Base-by-base conservation (phyloP, 2,797 vertebrate genomes). In the Sciurus vulgaris region DNA sequence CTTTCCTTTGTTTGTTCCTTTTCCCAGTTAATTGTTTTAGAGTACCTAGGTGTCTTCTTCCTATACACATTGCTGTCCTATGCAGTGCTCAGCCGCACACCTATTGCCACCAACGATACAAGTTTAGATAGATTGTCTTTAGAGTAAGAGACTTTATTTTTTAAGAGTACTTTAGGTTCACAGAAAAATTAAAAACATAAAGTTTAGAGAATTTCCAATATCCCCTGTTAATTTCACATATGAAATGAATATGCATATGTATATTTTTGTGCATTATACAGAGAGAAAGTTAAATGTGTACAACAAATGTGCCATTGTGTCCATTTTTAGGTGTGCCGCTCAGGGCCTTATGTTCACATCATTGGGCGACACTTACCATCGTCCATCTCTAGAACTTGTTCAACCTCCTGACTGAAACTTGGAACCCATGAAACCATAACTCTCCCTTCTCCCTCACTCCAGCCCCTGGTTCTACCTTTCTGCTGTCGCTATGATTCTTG, bases 61-160 rank as follows among this genome's bases (percentile, higher is more conserved):
- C 49, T 44, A 30, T 5, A 54, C 9, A 54, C 35, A 70, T 38
- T 77, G 87, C 74, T 78, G 33, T 86, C 5, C 38, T 93, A 44
- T 77, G 81, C 87, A 30, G 54, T 73, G 12, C 63, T 90, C 11
- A 56, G 26, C 26, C 69, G 8, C 35, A 74, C 10, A 47, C 12
- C 5, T 22, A 77, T 86, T 77, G 69, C 24, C 22, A 77, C 2
- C 18, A 70, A 41, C n/a, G 81, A 38, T 26, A 67, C 20, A 95
- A 91, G 38, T 78, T 69, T 89, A 88, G 61, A 72, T 61, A 70
- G 76, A 67, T 22, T 89, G 41, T 73, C 6, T 83, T 86, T 93
- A 20, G 61, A 87, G 89, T 65, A 76, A 74, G 15, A 59, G 22
- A 82, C 54, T 67, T 90, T 18, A 38, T 49, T 54, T 84, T 82